Base-by-base conservation (phyloP, 2,113 vertebrate genomes). In the Leptodactylus fuscus region DNA sequence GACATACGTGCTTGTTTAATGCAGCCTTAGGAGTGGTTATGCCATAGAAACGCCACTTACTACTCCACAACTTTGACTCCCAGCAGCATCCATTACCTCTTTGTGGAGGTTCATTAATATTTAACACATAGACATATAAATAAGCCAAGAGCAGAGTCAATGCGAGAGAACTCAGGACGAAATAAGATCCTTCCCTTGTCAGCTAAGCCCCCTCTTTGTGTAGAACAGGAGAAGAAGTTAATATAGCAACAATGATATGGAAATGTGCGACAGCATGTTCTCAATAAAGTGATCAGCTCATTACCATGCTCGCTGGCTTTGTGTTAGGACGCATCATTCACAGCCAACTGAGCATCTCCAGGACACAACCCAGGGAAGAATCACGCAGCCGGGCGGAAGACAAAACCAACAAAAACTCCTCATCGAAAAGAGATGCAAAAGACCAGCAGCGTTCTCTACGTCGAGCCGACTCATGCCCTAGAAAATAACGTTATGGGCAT, bases 331-430 rank as follows among this genome's bases (percentile, higher is more conserved):
- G 15, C 84, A 86, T 86, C 77, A 81, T 86, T 86, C 51, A 86
- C 84, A 86, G 48, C 76, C 77, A 73, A 81, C 34, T 86, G 77
- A 86, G 84, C 84, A 81, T 86, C 84, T 86, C 84, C 24, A 55
- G 77, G 84, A 86, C 76, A 80, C 76, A 20, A 6, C n/a, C 12
- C 22, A 81, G 48, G 32, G 51, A 81, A 34, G 77, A 73, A 86
- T 24, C 62, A 81, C 49, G 82, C 82, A 83, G 82, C 82, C 60
- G 71, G 53, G 24, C 18, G 51, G 36, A 46, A 81, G 29, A 80
- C 65, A 71, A 70, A 77, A 78, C 32, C 60, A 70, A 75, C n/a
- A 80, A 58, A 83, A 83, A 12, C 20, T n/a, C 48, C 5, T 24
- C 38, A 84, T 65, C 11, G 20, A 85, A 85, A 85, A 49, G 12